A percentile compares a stretch with the other conserved stretches of the same genome.
These are phyloP conservation scores for Pseudomyrmex cubaensis DNA, from an alignment of 1,140 invertebrate species.

Conservation along the genomic window DNA sequence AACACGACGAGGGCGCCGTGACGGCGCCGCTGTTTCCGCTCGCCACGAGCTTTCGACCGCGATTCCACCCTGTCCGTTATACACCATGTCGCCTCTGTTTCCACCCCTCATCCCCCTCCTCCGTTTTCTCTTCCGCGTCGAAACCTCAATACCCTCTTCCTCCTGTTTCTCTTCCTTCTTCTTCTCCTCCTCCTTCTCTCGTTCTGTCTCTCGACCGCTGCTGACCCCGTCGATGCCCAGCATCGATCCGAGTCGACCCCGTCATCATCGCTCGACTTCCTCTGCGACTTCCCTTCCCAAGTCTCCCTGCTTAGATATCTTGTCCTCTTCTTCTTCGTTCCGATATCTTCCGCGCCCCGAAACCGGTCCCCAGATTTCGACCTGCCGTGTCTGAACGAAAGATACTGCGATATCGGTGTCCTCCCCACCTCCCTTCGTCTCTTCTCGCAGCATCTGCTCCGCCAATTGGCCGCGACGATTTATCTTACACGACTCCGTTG, in stretches of 20 bases:
- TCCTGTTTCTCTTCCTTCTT: not conserved
- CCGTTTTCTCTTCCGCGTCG: constrained; percentile 2
- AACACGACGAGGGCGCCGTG: constrained; percentile 41
- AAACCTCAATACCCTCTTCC: constrained; percentile 4
- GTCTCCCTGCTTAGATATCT: not conserved
- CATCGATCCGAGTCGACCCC: constrained; percentile 18
- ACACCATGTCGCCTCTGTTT: not conserved
- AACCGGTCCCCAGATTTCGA: too few relatives aligned
- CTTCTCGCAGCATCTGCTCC: not conserved
- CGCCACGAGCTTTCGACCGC: constrained; percentile 4
- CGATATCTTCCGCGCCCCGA: too few relatives aligned
- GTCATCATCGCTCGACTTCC: constrained; percentile 2
- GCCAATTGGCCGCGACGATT: constrained; percentile 9
- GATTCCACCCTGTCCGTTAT: constrained; percentile 26
- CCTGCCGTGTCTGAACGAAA: too few relatives aligned
- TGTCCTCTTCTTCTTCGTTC: too few relatives aligned
- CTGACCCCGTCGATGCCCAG: constrained; percentile 32
- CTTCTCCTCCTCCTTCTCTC: not conserved
- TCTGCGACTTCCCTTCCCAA: constrained; percentile 24
- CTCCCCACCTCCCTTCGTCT: not conserved
- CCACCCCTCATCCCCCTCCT: not conserved
- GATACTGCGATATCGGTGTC: too few relatives aligned
- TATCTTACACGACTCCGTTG: constrained; percentile 2
- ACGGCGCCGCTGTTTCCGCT: constrained; percentile 11
- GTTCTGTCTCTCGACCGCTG: constrained; percentile 31